A percentile compares a stretch with the other conserved stretches of the same genome.
Evolutionary conservation across 53 echinoderm and acorn worm genomes (phyloP).

Genomic region (Hippasteria phrygiana): DNA sequence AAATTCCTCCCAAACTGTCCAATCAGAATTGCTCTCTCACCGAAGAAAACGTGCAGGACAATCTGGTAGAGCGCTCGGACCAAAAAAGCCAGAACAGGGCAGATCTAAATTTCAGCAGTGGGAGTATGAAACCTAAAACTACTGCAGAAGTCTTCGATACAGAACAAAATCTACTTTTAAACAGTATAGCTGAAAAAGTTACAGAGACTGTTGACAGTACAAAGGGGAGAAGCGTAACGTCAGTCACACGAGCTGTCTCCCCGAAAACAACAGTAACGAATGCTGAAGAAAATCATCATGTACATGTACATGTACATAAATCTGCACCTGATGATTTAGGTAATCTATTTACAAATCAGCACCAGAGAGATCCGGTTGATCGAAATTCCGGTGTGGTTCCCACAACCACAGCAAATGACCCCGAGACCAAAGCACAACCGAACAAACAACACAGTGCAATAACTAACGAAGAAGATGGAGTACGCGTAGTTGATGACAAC

Average conservation of each 20-base stretch:
- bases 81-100: too few species aligned
- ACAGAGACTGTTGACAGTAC: too few species aligned
- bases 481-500: slow-evolving; percentile 21
- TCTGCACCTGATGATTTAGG: not conserved
- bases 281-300: not conserved
- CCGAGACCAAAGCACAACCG: not conserved
- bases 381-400: not conserved
- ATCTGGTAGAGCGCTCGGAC: not conserved
- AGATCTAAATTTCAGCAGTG: too few species aligned
- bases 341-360: not conserved
- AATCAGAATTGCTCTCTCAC: slow-evolving; percentile 1
- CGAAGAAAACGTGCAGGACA: not conserved
- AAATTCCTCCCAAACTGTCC: not conserved
- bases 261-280: not conserved
- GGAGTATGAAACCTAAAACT: too few species aligned
- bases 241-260: not conserved
- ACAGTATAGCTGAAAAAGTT: too few species aligned
- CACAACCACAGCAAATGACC: not conserved
- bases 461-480: not conserved
- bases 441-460: slow-evolving; percentile 19
- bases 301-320: not conserved
- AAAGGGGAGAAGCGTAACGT: too few species aligned
- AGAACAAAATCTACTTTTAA: too few species aligned
- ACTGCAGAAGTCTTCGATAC: too few species aligned
- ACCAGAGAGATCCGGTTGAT: not conserved